A percentile compares a stretch with the other conserved stretches of the same genome.
These are phyloP conservation scores for Spea hammondii DNA, from an alignment of 2,797 vertebrate genomes.

Conservation along the genomic window DNA sequence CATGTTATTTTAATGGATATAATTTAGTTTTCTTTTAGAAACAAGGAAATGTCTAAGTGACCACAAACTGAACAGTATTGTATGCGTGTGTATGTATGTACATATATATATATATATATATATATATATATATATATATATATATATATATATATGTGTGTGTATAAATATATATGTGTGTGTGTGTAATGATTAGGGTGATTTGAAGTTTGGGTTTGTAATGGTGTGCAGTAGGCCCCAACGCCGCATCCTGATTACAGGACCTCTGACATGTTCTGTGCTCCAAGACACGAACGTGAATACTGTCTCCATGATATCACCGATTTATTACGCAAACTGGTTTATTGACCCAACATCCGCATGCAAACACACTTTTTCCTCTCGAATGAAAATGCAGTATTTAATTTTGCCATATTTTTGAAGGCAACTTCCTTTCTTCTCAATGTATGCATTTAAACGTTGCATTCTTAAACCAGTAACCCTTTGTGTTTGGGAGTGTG, in stretches of 20 bases:
- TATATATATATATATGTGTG: too few species aligned
- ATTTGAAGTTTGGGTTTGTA: neutral
- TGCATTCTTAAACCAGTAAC: neutral
- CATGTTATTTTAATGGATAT: too few species aligned
- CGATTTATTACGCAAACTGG: neutral
- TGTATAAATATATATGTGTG: too few species aligned
- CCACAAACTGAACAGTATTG: too few species aligned
- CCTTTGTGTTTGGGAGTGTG: neutral
- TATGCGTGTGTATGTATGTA: too few species aligned
- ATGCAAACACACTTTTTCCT: neutral
- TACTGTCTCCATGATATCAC: neutral
- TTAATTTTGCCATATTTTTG: too few species aligned
- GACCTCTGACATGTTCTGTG: neutral
- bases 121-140: too few species aligned
- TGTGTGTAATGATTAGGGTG: too few species aligned
- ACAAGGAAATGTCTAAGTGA: too few species aligned
- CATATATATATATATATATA: too few species aligned
- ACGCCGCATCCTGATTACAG: neutral
- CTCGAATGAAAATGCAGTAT: neutral
- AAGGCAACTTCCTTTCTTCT: too few species aligned
- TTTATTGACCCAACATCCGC: neutral
- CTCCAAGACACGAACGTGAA: neutral
- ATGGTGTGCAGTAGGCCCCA: neutral
- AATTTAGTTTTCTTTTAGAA: too few species aligned
- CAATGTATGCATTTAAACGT: neutral